Conservation (phyloP, 2,888 invertebrate species). For the Conus canariensis region DNA sequence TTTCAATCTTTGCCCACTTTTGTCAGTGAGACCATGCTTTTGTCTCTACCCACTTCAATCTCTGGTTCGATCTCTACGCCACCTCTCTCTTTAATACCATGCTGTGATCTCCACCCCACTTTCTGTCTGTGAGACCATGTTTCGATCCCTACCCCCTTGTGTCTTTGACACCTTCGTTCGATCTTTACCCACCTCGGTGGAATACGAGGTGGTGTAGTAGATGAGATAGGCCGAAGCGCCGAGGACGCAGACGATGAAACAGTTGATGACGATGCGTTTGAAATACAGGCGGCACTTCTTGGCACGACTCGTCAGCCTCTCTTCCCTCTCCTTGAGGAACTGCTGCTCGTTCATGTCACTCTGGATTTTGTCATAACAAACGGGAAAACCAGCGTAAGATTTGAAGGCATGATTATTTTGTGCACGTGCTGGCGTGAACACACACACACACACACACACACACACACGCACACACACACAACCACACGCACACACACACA, state of each 20-base stretch:
- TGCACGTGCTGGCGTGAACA: neutral
- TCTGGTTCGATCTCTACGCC: too few relatives aligned
- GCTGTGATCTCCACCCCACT: too few relatives aligned
- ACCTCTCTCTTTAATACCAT: too few relatives aligned
- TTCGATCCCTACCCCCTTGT: too few relatives aligned
- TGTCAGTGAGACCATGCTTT: too few relatives aligned
- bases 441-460: neutral
- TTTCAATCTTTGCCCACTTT: too few relatives aligned
- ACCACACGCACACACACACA: too few relatives aligned
- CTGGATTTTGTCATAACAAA: conserved; percentile 46
- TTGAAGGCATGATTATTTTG: too few relatives aligned
- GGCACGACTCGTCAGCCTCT: conserved; percentile 48
- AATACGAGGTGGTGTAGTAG: conserved; percentile 66
- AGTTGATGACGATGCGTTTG: conserved; percentile 85
- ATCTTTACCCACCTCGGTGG: conserved; percentile 55
- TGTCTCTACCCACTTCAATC: too few relatives aligned
- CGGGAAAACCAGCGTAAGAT: neutral
- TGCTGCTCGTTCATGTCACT: conserved; percentile 65
- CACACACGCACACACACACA: too few relatives aligned
- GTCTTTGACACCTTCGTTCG: too few relatives aligned
- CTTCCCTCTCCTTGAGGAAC: conserved; percentile 68
- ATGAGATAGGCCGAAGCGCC: conserved; percentile 78
- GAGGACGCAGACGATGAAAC: conserved; percentile 85
- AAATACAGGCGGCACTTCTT: conserved; percentile 85
- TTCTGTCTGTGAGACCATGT: too few relatives aligned